phyloP scores from a whole-genome alignment of 2,888 invertebrate species.

The Eurois occulta region DNA sequence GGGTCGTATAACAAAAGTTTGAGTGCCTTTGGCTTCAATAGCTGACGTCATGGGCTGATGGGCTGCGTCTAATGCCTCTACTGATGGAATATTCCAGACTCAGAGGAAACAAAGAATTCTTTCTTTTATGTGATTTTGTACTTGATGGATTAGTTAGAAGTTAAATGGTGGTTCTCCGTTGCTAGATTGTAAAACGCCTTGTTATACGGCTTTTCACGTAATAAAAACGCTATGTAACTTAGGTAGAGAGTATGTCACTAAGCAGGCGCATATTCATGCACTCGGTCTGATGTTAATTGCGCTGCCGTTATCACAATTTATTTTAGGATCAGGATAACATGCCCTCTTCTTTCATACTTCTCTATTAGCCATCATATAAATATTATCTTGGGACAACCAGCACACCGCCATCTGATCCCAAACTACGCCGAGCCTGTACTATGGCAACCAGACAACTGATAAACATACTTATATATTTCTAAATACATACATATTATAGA shows the following conservation, averaged over 20 bases:
- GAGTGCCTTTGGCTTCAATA: slow-evolving; percentile 42
- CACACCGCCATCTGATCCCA: too few relatives aligned
- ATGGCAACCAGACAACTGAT: too few relatives aligned
- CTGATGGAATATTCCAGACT: slow-evolving; percentile 50
- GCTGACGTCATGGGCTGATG: slow-evolving; percentile 46
- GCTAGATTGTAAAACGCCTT: not conserved
- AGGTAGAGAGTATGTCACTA: not conserved
- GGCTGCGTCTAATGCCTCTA: slow-evolving; percentile 38
- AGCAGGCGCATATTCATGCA: not conserved
- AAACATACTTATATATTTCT: too few relatives aligned
- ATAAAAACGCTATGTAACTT: not conserved
- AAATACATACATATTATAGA: too few relatives aligned
- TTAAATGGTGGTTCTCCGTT: not conserved
- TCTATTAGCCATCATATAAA: not conserved
- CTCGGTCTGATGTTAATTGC: not conserved
- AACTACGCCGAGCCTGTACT: too few relatives aligned
- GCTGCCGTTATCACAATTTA: not conserved
- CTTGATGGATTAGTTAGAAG: slow-evolving; percentile 4
- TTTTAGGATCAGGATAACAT: not conserved
- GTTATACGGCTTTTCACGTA: too few relatives aligned
- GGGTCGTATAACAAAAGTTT: slow-evolving; percentile 45
- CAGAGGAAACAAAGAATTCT: slow-evolving; percentile 44
- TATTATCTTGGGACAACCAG: too few relatives aligned
- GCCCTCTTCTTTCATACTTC: not conserved
- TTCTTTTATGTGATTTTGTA: slow-evolving; percentile 37